Base-by-base conservation (phyloP, 2,797 vertebrate genomes). In the Psittacula derbiana region DNA sequence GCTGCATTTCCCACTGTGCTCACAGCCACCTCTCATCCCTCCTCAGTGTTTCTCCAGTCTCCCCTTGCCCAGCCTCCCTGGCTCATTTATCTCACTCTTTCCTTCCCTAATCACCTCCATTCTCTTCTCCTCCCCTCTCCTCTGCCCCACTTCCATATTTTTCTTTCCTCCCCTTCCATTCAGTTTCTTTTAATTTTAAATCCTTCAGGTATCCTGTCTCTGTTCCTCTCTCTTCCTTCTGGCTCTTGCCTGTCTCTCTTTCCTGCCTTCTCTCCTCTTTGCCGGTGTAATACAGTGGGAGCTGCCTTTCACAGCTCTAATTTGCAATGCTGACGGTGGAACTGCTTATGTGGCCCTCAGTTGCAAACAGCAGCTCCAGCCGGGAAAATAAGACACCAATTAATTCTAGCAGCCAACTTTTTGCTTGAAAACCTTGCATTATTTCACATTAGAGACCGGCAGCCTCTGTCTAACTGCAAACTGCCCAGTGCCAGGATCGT, bases 301-400 rank as follows among this genome's bases (percentile, higher is more conserved):
- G 58, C 41, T 72, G 84, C 92, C 30, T 10, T 12, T 95, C 78
- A 4, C 13, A 27, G 50, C 23, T 80, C 92, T 84, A 52, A 92
- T 90, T 86, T 88, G 87, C 13, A 17, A 44, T n/a, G 80, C 82
- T 82, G 91, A 78, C 18, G 2, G 41, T 5, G 1, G 66, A 52
- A 36, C 86, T 8, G 46, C 21, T 92, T 67, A 27, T 47, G 64
- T 44, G 75, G 67, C 75, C 65, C 65, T 83, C 65, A 4, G 67
- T 86, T 19, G 70, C 80, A 95, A 91, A 84, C 90, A 88, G 88
- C 80, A 95, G 69, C 82, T 69, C 74, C 71, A 92, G 83, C 71
- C 69, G 5, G 75, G 88, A 93, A 95, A 95, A 83, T 67, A 92
- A 93, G 91, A 92, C 78, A 91, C 71, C 92, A 88, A 57, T 86